Evolutionary conservation across 2,113 vertebrate species (phyloP), one percentile per base, ranked within the genome.

Genomic region (Willisornis vidua): DNA sequence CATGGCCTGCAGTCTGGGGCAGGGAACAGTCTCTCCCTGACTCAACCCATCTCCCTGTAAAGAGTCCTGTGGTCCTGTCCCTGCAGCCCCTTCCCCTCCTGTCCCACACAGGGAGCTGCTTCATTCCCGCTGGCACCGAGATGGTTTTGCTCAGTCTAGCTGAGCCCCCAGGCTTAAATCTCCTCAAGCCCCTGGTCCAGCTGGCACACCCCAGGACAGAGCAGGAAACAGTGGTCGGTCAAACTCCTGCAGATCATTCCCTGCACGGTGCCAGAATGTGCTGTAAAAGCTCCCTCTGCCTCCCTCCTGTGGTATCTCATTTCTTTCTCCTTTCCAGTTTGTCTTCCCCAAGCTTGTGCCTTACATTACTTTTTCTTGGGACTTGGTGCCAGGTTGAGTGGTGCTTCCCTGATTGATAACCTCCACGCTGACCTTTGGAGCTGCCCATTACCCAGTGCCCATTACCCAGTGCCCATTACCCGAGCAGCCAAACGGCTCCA

Each of bases 281-380:
- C 76, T 51, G 49, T 15, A 72, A 87, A 93, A 63, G 73, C 94
- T 95, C 46, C 94, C 94, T 79, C 94, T 97, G 87, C 71, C 85
- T 96, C 83, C 90, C 84, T 87, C 85, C 92, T 78, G 61, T 39
- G 95, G 94, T 3, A 37, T 14, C 43, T 68, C 52, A 9, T n/a
- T 35, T 28, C 66, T 54, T 59, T 65, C 20, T 10, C 33, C 10
- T 61, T 28, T 3, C 14, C 52, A 41, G 43, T 16, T 33, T 70
- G 5, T 33, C 35, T 26, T 48, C 8, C 51, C 8, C 15, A 9
- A 39, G 8, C 23, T 74, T 2, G 1, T 52, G 37, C 85, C 7
- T 68, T 26, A 37, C 58, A 9, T 37, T 35, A 9, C 18, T 54
- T 57, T 31, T 9, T 7, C 41, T 4, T 46, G 17, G 61, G 24